Evolutionary conservation across 2,888 invertebrate species (phyloP), one percentile per base, ranked within the genome.

Genomic region (Pheosia tremula): DNA sequence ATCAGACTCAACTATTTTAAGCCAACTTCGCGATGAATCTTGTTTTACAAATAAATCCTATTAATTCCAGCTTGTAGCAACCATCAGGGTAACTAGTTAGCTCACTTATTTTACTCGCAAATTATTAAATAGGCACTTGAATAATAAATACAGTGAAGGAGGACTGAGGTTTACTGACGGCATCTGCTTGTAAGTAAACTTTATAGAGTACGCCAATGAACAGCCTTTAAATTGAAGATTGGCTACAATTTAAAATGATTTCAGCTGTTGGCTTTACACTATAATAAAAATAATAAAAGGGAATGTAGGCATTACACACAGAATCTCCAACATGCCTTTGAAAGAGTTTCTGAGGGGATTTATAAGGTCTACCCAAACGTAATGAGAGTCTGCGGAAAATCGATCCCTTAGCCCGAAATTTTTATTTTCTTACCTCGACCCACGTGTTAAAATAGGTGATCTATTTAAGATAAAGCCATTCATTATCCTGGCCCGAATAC

Each of bases 391-490:
- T 69, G 67, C 53, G 55, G 61, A 63, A 61, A 68, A 75, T 75
- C 74, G 69, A 78, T 72, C 58, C 59, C 37, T 60, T 61, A 57
- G 56, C 64, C 63, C 58, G 61, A 66, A 64, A 69, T 78, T 70
- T 72, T 66, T 65, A 66, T 64, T 62, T 59, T 56, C 56, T 57
- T 56, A 66, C 65, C 61, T 67, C 63, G 56, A 52, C 57, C 62
- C 62, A 69, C 62, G 69, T 75, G 73, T 66, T 75, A 72, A 74
- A 78, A 73, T 61, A 73, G 65, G 70, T 73, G 65, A 73, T 79
- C 70, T 76, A 68, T 77, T 72, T 69, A 67, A 75, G 71, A 78
- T 75, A 78, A 78, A 77, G 70, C 68, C 70, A 73, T 75, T 75
- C 69, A 75, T 79, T 75, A 78, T 63, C 58, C 62, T 53, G 66